phyloP scores from a whole-genome alignment of 2,113 vertebrate species.

The Zeus faber region DNA sequence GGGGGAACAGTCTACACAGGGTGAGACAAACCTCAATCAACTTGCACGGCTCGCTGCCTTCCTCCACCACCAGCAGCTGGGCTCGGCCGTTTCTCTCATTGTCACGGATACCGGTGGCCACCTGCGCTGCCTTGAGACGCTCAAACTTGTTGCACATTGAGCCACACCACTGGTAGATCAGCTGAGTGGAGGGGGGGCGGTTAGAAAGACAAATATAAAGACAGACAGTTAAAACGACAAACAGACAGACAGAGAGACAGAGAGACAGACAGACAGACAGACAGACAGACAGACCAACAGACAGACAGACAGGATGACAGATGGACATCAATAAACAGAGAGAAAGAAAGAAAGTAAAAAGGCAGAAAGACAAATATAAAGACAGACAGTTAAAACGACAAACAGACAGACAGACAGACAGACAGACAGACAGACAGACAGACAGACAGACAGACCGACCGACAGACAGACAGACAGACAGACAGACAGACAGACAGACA shows the following conservation, averaged over 20 bases:
- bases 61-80: slow-evolving; percentile 80
- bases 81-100: slow-evolving; percentile 85
- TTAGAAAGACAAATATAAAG: slow-evolving; percentile 11
- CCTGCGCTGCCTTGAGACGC: slow-evolving; percentile 83
- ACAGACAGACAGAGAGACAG: background rate
- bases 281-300: slow-evolving; percentile 16
- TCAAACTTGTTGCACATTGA: slow-evolving; percentile 87
- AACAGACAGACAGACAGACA: background rate
- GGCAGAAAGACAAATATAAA: no score
- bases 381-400: slow-evolving; percentile 18
- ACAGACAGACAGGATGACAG: background rate
- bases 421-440: background rate
- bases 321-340: background rate
- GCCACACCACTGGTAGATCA: slow-evolving; percentile 92
- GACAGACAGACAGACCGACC: background rate
- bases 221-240: background rate
- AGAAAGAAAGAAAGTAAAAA: background rate
- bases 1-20: background rate
- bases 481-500: no score
- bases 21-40: slow-evolving; percentile 64
- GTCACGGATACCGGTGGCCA: slow-evolving; percentile 87
- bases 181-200: no score
- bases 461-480: no score
- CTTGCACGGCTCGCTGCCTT: slow-evolving; percentile 74
- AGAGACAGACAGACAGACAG: background rate